phyloP scores from a whole-genome alignment of 1,140 invertebrate species.

The Papilio polytes region DNA sequence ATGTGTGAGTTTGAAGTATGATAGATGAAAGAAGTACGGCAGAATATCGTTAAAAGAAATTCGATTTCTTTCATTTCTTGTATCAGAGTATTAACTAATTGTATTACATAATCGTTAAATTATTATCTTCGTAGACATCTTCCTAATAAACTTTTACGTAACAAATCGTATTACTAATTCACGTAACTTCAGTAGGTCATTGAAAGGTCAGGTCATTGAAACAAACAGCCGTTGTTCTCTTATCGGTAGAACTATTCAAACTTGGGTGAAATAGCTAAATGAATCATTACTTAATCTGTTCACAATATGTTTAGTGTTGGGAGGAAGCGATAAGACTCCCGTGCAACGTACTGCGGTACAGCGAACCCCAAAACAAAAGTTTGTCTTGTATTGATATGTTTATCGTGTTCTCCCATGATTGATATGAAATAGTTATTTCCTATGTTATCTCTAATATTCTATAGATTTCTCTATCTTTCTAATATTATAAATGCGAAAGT shows the following conservation, averaged over 20 bases:
- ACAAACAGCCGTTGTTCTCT: constrained; percentile 25
- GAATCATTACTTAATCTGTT: constrained; percentile 67
- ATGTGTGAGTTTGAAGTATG: no score
- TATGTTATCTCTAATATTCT: not conserved
- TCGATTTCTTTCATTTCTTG: no score
- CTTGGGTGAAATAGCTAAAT: constrained; percentile 56
- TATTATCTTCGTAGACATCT: not conserved
- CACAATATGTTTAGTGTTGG: constrained; percentile 55
- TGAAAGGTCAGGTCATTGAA: constrained; percentile 32
- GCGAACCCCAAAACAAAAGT: constrained; percentile 61
- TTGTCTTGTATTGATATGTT: constrained; percentile 60
- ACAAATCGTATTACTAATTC: not conserved
- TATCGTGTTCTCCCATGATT: constrained; percentile 54
- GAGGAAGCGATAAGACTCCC: constrained; percentile 69
- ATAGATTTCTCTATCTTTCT: not conserved
- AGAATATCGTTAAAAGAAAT: not conserved
- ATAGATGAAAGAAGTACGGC: not conserved
- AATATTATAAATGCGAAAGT: no score
- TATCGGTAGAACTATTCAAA: constrained; percentile 50
- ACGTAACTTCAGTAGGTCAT: constrained; percentile 14
- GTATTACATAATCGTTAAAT: not conserved
- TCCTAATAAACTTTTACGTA: not conserved
- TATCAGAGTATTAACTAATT: not conserved
- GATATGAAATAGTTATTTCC: constrained; percentile 29
- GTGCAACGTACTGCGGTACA: constrained; percentile 36